Evolutionary conservation across 2,797 vertebrate species (phyloP).

Genomic region (Cetoscarus ocellatus): DNA sequence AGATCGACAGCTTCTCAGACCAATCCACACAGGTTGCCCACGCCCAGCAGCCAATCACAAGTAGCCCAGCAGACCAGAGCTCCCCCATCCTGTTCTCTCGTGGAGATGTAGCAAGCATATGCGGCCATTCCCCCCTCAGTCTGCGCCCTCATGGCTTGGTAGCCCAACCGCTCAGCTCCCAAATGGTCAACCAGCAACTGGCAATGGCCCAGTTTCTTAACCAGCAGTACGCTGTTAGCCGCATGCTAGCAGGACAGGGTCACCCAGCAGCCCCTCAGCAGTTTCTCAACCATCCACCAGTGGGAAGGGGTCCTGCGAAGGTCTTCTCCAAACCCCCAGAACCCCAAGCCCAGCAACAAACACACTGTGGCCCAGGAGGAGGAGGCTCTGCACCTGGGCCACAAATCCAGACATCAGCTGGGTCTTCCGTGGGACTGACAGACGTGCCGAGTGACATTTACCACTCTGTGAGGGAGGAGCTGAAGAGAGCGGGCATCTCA

Average conservation of each 20-base stretch:
- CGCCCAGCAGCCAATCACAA: constrained; percentile 88
- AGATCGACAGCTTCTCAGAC: constrained; percentile 92
- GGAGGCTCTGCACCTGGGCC: constrained; percentile 67
- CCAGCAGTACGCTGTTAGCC: constrained; percentile 98
- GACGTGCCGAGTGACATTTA: constrained; percentile 95
- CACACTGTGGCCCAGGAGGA: constrained; percentile 81
- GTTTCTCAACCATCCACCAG: constrained; percentile 98
- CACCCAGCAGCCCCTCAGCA: constrained; percentile 90
- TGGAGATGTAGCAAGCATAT: constrained; percentile 87
- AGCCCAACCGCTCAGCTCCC: constrained; percentile 93
- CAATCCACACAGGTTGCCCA: constrained; percentile 84
- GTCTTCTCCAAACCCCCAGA: constrained; percentile 94
- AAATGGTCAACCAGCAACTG: constrained; percentile 97
- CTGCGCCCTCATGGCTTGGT: constrained; percentile 91
- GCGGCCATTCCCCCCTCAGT: constrained; percentile 84
- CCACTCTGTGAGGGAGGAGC: constrained; percentile 97
- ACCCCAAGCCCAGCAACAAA: constrained; percentile 85
- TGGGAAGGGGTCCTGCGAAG: constrained; percentile 84
- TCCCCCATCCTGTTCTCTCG: constrained; percentile 89
- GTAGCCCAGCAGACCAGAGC: constrained; percentile 92
- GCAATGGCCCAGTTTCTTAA: constrained; percentile 98
- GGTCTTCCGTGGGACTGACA: constrained; percentile 39
- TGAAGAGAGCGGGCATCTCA: constrained; percentile 98
- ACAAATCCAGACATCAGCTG: constrained; percentile 75
- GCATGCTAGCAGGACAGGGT: constrained; percentile 96